A percentile compares a stretch with the other conserved stretches of the same genome.
These are phyloP conservation scores for Drosophila paranaensis DNA, from an alignment of 2,888 invertebrate species.

Conservation along the genomic window DNA sequence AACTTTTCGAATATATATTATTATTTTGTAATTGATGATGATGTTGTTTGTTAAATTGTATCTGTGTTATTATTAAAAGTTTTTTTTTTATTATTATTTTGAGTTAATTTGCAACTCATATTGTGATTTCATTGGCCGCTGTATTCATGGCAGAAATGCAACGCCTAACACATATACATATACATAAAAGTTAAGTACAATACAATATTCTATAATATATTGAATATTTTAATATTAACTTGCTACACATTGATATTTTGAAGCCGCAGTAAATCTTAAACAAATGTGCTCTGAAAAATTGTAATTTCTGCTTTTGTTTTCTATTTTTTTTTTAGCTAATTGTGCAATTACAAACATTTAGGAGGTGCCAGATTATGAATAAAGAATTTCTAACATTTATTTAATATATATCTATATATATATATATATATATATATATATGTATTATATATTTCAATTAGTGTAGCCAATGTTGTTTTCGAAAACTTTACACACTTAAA, in stretches of 20 bases:
- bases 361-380: conserved; percentile 52
- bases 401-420: conserved; percentile 32
- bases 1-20: conserved; percentile 10
- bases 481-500: conserved; percentile 47
- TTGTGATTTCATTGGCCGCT: conserved; percentile 35
- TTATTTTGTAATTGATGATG: conserved; percentile 61
- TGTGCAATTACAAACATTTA: conserved; percentile 68
- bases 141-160: conserved; percentile 80
- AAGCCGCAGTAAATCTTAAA: conserved; percentile 70
- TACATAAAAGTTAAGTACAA: conserved; percentile 75
- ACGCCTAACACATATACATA: conserved; percentile 79
- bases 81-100: background rate
- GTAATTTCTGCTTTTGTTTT: conserved; percentile 37
- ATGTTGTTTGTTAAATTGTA: conserved; percentile 39
- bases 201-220: conserved; percentile 37
- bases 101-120: conserved; percentile 8
- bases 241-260: conserved; percentile 79
- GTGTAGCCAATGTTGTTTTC: conserved; percentile 47
- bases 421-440: conserved; percentile 22
- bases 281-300: conserved; percentile 75
- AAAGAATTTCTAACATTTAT: conserved; percentile 45
- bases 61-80: background rate
- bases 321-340: conserved; percentile 32
- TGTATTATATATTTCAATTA: conserved; percentile 10
- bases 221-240: conserved; percentile 49